Base-by-base conservation (phyloP, 2,888 invertebrate genomes). In the Dysmachus trigonus region DNA sequence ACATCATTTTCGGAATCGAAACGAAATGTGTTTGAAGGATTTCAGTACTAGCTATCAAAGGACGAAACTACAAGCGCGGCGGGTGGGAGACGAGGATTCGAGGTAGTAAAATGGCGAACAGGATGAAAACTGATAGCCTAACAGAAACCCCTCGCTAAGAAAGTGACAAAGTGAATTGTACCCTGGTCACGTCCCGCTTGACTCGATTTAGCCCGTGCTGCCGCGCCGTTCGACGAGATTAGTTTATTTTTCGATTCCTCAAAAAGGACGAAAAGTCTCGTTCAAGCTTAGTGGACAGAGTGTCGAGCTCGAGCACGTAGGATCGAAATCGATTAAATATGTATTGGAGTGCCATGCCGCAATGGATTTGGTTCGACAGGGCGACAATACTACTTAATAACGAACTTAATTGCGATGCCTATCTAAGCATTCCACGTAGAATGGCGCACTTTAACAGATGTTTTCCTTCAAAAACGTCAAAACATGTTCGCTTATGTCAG, bases 111-210 rank as follows among this genome's bases (percentile, higher is more conserved):
- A 76, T 41, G 18, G 33, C 6, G 38, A 38, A 2, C 35, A 18
- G 22, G 38, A 38, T 22, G 38, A 76, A 76, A 31, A 38, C 76
- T 76, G 76, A 76, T 76, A 76, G 76, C 76, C 10, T 76, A 8
- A 27, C 10, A 62, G 10, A 76, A 76, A 76, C 76, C 76, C 22
- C 7, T 38, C 8, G 62, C 22, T 38, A 22, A 38, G 76, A n/a
- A 33, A 76, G 13, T 76, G 38, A 76, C 35, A 76, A 76, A 76
- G 76, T 38, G 76, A 76, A 76, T 76, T 76, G 76, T 76, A 38
- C 38, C 38, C 35, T 2, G 38, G 41, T 76, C 76, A 76, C 76
- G 76, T 76, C 22, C 22, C 38, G 35, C 15, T 76, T 76, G 33
- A 76, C 76, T 76, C n/a, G 38, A 41, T 76, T 76, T 33, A 76